Percentiles rank a stretch among this genome's conserved stretches.
Conservation (phyloP, 2,888 invertebrate species). For the Stegana nigrithorax region DNA sequence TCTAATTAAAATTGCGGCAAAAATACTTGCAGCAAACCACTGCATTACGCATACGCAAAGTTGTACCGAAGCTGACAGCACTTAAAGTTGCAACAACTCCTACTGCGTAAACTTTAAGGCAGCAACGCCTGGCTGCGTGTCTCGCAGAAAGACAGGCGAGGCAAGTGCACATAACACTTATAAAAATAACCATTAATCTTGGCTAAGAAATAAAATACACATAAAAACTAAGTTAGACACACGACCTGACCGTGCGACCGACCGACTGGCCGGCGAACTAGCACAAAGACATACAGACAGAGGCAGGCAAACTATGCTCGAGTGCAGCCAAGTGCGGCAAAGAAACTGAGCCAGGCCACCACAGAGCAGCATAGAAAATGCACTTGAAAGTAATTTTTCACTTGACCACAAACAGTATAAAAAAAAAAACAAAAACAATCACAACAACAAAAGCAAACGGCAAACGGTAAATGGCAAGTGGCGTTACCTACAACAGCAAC, state of each 20-base stretch:
- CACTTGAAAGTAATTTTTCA: conserved; percentile 38
- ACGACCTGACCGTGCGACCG: too few species aligned
- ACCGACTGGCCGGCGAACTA: too few species aligned
- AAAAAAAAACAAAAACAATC: conserved; percentile 1
- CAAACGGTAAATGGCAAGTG: neutral
- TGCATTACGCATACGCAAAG: conserved; percentile 10
- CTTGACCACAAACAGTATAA: conserved; percentile 43
- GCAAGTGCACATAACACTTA: conserved; percentile 3
- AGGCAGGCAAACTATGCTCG: too few species aligned
- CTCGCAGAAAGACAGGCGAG: neutral
- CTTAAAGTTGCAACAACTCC: neutral
- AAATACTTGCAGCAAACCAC: neutral
- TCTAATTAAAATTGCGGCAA: conserved; percentile 2
- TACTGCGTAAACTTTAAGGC: neutral
- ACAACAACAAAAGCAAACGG: neutral
- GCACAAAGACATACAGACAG: neutral
- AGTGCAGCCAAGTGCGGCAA: too few species aligned
- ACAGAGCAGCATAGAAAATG: neutral
- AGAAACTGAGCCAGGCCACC: neutral
- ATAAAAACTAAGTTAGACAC: neutral
- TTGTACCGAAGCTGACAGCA: neutral
- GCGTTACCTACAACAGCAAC: neutral
- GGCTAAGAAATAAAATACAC: neutral
- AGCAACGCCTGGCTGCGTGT: conserved; percentile 9
- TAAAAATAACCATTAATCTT: conserved; percentile 18